Conservation (phyloP, 2,888 invertebrate genomes). For the Melipona beecheii region DNA sequence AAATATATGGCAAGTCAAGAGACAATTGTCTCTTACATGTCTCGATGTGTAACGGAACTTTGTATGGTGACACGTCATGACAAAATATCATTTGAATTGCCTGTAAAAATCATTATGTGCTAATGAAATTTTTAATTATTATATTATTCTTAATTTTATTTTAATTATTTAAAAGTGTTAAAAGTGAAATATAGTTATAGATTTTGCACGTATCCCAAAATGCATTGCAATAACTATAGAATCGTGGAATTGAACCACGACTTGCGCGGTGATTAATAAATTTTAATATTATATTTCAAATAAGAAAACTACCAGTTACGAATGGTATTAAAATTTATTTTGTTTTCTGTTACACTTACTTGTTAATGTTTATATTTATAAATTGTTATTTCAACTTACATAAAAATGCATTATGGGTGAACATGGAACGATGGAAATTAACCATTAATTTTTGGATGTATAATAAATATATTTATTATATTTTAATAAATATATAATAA, state of each 20-base stretch:
- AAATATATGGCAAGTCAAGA: slow-evolving; percentile 39
- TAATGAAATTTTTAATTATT: slow-evolving; percentile 51
- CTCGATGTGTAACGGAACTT: slow-evolving; percentile 73
- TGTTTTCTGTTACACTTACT: slow-evolving; percentile 17
- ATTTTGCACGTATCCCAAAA: slow-evolving; percentile 75
- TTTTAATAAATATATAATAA: slow-evolving; percentile 41
- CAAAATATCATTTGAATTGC: slow-evolving; percentile 46
- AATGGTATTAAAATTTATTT: slow-evolving; percentile 29
- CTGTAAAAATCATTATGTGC: slow-evolving; percentile 55
- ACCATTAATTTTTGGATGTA: slow-evolving; percentile 74
- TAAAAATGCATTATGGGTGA: slow-evolving; percentile 76
- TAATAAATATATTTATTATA: neutral
- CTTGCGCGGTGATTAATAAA: slow-evolving; percentile 68
- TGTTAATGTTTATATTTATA: slow-evolving; percentile 42
- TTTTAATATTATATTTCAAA: slow-evolving; percentile 60
- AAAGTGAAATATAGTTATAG: slow-evolving; percentile 71
- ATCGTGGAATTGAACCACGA: slow-evolving; percentile 71
- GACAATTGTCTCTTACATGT: slow-evolving; percentile 49
- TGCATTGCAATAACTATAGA: slow-evolving; percentile 71
- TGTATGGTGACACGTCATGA: slow-evolving; percentile 64
- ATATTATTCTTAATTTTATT: slow-evolving; percentile 60
- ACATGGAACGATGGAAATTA: slow-evolving; percentile 76
- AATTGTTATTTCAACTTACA: slow-evolving; percentile 20
- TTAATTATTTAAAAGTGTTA: slow-evolving; percentile 41
- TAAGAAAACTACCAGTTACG: slow-evolving; percentile 34